Percentiles rank a stretch among this genome's conserved stretches.
Evolutionary conservation across 2,113 vertebrate species (phyloP).

Genomic region (Percina caprodes): DNA sequence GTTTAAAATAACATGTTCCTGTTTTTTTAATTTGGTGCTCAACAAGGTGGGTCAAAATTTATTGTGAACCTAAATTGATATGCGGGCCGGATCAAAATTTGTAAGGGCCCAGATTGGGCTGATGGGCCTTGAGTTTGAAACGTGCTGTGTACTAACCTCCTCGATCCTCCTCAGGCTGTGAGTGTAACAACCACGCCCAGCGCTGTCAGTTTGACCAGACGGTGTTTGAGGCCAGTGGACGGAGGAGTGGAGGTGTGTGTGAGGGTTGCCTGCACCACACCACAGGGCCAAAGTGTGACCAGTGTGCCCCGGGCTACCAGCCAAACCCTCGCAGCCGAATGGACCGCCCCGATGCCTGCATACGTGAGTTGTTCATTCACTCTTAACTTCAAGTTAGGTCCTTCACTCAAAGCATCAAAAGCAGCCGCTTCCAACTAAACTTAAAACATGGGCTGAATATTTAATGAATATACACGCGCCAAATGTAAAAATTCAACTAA

Average conservation of each 20-base stretch:
- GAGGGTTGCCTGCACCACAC: conserved; percentile 92
- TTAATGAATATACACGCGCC: too few species aligned
- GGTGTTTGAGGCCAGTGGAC: conserved; percentile 85
- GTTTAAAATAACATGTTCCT: too few species aligned
- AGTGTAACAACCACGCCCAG: conserved; percentile 92
- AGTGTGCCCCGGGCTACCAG: conserved; percentile 88
- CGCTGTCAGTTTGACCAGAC: conserved; percentile 89
- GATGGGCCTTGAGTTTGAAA: too few species aligned
- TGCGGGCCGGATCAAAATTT: too few species aligned
- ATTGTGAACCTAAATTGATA: too few species aligned
- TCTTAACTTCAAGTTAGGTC: neutral
- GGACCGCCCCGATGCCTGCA: conserved; percentile 88
- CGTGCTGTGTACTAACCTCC: neutral
- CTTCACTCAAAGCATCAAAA: too few species aligned
- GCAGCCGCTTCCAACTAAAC: neutral
- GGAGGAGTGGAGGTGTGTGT: conserved; percentile 90
- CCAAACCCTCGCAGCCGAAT: conserved; percentile 83
- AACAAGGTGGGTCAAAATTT: too few species aligned
- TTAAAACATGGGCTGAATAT: neutral
- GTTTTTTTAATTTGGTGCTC: too few species aligned
- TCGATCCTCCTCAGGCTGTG: conserved; percentile 83
- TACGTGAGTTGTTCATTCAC: conserved; percentile 84
- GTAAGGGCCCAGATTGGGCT: too few species aligned
- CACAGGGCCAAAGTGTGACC: conserved; percentile 89
- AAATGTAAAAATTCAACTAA: too few species aligned